Conservation (phyloP, 1,140 invertebrate species). For the Caenorhabditis brenneri region DNA sequence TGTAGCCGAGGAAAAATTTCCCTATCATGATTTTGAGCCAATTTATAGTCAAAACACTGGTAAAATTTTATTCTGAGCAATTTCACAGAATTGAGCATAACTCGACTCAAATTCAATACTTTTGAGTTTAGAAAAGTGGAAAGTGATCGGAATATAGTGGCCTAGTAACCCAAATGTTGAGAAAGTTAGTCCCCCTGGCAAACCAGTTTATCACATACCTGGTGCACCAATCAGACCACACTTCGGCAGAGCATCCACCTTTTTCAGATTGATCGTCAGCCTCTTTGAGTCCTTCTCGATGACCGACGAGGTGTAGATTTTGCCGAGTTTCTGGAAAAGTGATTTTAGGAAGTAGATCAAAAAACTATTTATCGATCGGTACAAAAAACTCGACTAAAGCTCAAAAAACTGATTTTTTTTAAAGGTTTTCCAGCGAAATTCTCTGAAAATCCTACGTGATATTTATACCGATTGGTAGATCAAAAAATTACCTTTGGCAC, state of each 20-base stretch:
- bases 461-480: no score
- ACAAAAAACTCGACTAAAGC: no score
- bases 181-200: not conserved
- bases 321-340: constrained; percentile 68
- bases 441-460: no score
- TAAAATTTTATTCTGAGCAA: not conserved
- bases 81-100: no score
- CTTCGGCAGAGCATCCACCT: constrained; percentile 69
- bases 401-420: no score
- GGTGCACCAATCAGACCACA: constrained; percentile 70
- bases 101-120: no score
- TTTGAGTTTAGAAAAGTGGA: no score
- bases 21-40: not conserved
- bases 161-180: not conserved
- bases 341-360: no score
- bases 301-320: constrained; percentile 65
- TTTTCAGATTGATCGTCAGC: constrained; percentile 69
- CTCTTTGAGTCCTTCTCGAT: constrained; percentile 69
- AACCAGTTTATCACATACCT: constrained; percentile 51
- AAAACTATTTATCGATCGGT: not conserved
- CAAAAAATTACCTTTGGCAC: constrained; percentile 60
- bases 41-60: not conserved
- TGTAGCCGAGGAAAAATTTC: no score
- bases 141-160: not conserved
- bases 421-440: no score